phyloP scores from a whole-genome alignment of 1,140 invertebrate species.

The Parapsyche elsis region DNA sequence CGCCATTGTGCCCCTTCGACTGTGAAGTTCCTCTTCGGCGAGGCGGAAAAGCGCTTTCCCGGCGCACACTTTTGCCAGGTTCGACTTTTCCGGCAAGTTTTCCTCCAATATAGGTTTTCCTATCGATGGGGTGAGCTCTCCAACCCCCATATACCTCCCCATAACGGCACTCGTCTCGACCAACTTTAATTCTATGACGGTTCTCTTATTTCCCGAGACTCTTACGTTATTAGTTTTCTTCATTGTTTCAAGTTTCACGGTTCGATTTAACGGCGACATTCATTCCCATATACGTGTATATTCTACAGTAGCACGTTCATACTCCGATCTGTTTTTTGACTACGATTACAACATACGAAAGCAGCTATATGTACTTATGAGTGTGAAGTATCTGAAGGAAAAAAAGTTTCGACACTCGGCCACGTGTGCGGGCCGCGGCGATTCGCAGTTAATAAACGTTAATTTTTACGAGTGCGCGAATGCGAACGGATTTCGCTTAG shows the following conservation, averaged over 20 bases:
- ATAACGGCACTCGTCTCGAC: not conserved
- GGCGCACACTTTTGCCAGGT: not conserved
- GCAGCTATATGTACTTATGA: too few relatives aligned
- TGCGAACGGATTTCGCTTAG: not conserved
- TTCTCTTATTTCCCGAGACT: not conserved
- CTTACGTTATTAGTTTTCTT: not conserved
- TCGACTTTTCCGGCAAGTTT: slow-evolving; percentile 27
- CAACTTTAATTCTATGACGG: slow-evolving; percentile 11
- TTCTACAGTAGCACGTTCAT: too few relatives aligned
- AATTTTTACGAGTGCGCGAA: too few relatives aligned
- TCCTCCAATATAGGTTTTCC: not conserved
- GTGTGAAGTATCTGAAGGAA: too few relatives aligned
- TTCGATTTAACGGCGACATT: too few relatives aligned
- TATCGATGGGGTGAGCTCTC: not conserved
- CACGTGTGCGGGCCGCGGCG: too few relatives aligned
- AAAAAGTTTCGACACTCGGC: too few relatives aligned
- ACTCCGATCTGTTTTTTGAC: too few relatives aligned
- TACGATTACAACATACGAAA: too few relatives aligned
- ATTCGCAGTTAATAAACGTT: too few relatives aligned
- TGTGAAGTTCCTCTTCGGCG: slow-evolving; percentile 11
- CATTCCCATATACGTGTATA: too few relatives aligned
- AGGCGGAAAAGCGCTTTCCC: slow-evolving; percentile 22
- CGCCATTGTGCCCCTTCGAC: slow-evolving; percentile 5
- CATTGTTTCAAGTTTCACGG: not conserved
- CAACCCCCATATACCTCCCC: not conserved